Conservation (phyloP, 1,140 invertebrate genomes). For the Ips nitidus region DNA sequence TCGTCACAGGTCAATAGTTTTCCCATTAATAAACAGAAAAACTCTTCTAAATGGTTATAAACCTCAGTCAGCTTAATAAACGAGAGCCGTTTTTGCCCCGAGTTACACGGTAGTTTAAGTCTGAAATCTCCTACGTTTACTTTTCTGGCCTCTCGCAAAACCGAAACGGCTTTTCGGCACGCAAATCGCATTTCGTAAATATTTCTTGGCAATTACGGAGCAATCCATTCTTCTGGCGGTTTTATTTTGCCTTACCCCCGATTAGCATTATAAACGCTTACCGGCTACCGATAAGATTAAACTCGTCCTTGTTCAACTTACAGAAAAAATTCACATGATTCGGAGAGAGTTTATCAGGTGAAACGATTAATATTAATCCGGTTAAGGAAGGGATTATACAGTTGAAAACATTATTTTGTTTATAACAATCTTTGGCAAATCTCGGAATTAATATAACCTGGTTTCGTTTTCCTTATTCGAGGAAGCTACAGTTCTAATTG, state of each 20-base stretch:
- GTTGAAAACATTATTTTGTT: no score
- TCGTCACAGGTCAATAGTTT: no score
- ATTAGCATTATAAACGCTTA: conserved; percentile 27
- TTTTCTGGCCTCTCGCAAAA: conserved; percentile 7
- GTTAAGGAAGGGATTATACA: not conserved
- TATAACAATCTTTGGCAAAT: no score
- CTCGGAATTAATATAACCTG: no score
- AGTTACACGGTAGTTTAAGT: conserved; percentile 1
- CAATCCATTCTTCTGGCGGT: conserved; percentile 21
- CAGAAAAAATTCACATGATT: not conserved
- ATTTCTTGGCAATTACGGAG: conserved; percentile 32
- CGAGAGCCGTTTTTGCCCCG: not conserved
- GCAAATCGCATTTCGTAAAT: conserved; percentile 35
- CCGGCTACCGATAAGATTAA: conserved; percentile 21
- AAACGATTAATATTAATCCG: not conserved
- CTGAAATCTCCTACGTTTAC: not conserved
- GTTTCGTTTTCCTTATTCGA: no score
- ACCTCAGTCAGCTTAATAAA: no score
- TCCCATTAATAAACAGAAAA: no score
- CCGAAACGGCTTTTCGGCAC: conserved; percentile 26
- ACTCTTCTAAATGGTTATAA: no score
- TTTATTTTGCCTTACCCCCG: conserved; percentile 18
- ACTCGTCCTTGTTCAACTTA: not conserved
- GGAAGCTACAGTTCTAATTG: no score
- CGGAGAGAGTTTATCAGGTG: not conserved